These are phyloP conservation scores for Theonella swinhoei DNA, from an alignment of 37 sponge, comb jelly and placozoan genomes.

Conservation along the genomic window DNA sequence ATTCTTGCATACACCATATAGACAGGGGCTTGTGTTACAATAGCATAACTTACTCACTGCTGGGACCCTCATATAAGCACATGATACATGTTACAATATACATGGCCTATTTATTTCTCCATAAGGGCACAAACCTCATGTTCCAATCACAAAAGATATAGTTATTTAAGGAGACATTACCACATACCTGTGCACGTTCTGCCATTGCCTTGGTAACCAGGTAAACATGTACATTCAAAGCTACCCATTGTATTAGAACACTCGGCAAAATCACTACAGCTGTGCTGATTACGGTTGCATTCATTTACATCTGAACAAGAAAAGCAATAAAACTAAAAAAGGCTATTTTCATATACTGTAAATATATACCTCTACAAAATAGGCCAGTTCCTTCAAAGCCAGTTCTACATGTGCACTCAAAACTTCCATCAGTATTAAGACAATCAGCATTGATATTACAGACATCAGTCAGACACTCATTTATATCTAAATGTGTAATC, in stretches of 20 bases:
- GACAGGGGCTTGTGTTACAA: too few relatives aligned
- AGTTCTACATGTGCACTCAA: background rate
- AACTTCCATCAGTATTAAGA: background rate
- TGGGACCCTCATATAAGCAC: too few relatives aligned
- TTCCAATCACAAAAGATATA: too few relatives aligned
- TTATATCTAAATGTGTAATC: background rate
- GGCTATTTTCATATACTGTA: too few relatives aligned
- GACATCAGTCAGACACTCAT: background rate
- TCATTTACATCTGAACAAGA: conserved; percentile 6
- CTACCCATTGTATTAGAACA: background rate
- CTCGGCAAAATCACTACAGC: background rate
- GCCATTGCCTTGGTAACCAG: background rate
- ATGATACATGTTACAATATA: too few relatives aligned
- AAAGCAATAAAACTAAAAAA: too few relatives aligned
- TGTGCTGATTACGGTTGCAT: background rate
- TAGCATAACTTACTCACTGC: too few relatives aligned
- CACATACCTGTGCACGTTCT: too few relatives aligned
- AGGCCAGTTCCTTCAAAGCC: background rate
- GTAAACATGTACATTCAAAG: background rate
- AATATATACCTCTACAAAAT: background rate
- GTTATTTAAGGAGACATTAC: too few relatives aligned
- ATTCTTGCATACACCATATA: too few relatives aligned
- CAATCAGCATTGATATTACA: background rate
- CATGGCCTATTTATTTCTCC: too few relatives aligned
- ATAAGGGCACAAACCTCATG: too few relatives aligned